Conservation (phyloP, 2,888 invertebrate genomes). For the Plusia festucae region DNA sequence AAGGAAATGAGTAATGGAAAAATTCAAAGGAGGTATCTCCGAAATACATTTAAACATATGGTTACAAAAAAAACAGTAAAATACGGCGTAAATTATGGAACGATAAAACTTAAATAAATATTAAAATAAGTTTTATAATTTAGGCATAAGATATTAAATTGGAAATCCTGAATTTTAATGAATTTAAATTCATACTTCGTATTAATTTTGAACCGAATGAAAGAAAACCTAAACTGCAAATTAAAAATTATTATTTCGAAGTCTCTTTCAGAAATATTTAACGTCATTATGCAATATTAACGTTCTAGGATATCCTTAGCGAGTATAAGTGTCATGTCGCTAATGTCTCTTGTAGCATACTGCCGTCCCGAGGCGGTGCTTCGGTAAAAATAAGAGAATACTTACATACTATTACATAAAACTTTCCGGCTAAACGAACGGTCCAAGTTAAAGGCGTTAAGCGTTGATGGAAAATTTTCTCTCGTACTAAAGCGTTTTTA, state of each 20-base stretch:
- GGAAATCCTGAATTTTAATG: no score
- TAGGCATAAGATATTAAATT: no score
- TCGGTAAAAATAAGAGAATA: slow-evolving; percentile 60
- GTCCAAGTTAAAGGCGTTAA: slow-evolving; percentile 26
- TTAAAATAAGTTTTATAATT: no score
- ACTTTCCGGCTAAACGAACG: slow-evolving; percentile 49
- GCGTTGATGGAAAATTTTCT: slow-evolving; percentile 7
- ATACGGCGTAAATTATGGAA: no score
- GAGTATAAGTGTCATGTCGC: slow-evolving; percentile 20
- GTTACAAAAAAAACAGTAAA: no score
- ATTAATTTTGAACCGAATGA: no score
- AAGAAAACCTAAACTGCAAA: no score
- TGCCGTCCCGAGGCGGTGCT: slow-evolving; percentile 37
- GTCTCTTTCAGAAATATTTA: slow-evolving; percentile 12
- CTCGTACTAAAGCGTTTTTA: no score
- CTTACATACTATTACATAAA: slow-evolving; percentile 58
- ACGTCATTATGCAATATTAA: slow-evolving; percentile 20
- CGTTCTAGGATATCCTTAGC: slow-evolving; percentile 34
- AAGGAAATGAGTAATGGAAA: slow-evolving; percentile 19
- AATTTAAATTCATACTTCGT: no score
- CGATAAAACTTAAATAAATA: no score
- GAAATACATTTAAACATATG: no score
- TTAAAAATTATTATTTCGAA: no score
- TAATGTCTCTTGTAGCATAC: slow-evolving; percentile 37
- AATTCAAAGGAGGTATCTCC: slow-evolving; percentile 10